Percentiles rank a stretch among this genome's conserved stretches.
phyloP scores from a whole-genome alignment of 2,113 vertebrate genomes.

The Myiozetetes cayanensis region DNA sequence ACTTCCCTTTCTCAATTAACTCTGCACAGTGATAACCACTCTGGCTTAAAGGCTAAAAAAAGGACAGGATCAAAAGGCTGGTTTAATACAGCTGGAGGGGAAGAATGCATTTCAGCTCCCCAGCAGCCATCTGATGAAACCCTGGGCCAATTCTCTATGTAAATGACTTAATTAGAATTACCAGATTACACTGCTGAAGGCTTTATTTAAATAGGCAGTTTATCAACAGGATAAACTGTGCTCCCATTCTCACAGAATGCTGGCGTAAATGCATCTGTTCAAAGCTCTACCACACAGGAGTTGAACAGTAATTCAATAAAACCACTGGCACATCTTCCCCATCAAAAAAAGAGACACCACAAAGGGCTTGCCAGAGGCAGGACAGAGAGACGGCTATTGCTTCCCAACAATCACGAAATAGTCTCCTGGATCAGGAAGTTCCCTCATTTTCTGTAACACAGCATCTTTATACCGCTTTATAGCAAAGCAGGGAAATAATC shows the following conservation, averaged over 20 bases:
- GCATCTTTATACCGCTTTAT: not conserved
- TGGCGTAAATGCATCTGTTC: not conserved
- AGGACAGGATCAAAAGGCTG: slow-evolving; percentile 61
- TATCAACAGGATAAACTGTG: slow-evolving; percentile 46
- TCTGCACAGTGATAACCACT: slow-evolving; percentile 70
- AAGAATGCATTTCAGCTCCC: slow-evolving; percentile 71
- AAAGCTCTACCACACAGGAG: not conserved
- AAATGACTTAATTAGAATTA: slow-evolving; percentile 79
- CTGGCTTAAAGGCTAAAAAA: slow-evolving; percentile 62
- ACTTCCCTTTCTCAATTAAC: slow-evolving; percentile 64
- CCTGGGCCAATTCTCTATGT: slow-evolving; percentile 67
- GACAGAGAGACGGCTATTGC: not conserved
- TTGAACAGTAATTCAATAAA: not conserved
- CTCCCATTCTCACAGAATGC: slow-evolving; percentile 34
- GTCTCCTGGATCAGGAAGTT: not conserved
- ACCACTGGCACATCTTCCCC: not conserved
- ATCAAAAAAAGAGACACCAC: not conserved
- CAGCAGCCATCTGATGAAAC: slow-evolving; percentile 71
- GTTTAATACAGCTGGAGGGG: slow-evolving; percentile 71
- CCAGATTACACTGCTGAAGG: slow-evolving; percentile 63
- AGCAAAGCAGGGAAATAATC: not conserved
- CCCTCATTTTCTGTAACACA: not conserved
- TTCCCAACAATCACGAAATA: not conserved
- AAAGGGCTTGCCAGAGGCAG: not conserved
- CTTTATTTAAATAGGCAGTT: slow-evolving; percentile 71